These are phyloP conservation scores for Calyptommatus sinebrachiatus DNA, from an alignment of 2,113 vertebrate genomes.

Conservation along the genomic window DNA sequence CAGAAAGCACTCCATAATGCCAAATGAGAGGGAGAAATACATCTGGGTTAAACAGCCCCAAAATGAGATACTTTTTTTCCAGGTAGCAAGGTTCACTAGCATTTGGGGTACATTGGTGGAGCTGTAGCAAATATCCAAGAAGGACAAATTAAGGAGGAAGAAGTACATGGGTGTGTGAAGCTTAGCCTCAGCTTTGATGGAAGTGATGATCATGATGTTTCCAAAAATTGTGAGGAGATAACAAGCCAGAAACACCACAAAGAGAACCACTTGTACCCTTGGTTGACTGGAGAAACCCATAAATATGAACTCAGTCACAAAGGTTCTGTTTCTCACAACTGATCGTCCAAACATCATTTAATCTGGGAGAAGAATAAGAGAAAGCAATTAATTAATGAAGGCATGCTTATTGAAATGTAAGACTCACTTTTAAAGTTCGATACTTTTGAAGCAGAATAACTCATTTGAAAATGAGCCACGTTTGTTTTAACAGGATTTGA, in stretches of 20 bases:
- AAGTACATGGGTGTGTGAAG: slow-evolving; percentile 66
- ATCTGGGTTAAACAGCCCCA: slow-evolving; percentile 57
- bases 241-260: slow-evolving; percentile 52
- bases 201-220: slow-evolving; percentile 47
- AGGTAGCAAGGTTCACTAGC: slow-evolving; percentile 56
- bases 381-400: background rate
- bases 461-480: no score
- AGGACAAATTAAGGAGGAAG: slow-evolving; percentile 63
- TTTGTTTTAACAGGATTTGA: no score
- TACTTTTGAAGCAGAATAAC: no score
- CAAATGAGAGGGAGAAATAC: slow-evolving; percentile 61
- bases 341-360: background rate
- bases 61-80: slow-evolving; percentile 61
- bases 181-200: slow-evolving; percentile 44
- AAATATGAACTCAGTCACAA: slow-evolving; percentile 59
- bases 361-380: slow-evolving; percentile 7
- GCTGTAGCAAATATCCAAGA: slow-evolving; percentile 59
- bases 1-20: slow-evolving; percentile 64
- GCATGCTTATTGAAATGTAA: background rate
- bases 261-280: slow-evolving; percentile 46
- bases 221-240: slow-evolving; percentile 55
- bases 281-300: slow-evolving; percentile 62
- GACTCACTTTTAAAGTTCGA: no score
- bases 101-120: slow-evolving; percentile 61
- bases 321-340: slow-evolving; percentile 31